Evolutionary conservation across 1,140 invertebrate genomes (phyloP).

Genomic region (Papilio glaucus): DNA sequence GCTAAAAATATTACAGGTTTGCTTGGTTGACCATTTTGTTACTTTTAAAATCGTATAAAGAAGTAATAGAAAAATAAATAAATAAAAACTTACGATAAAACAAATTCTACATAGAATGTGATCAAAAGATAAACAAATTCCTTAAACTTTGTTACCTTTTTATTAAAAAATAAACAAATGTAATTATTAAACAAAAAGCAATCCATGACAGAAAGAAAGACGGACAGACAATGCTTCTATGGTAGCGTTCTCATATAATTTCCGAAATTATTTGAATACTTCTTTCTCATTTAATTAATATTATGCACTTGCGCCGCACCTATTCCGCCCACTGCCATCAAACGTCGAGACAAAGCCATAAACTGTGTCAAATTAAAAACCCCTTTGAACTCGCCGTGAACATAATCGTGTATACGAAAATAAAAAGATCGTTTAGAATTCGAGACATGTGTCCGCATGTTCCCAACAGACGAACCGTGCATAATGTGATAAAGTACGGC

Average conservation of each 20-base stretch:
- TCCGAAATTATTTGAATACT: conserved; percentile 38
- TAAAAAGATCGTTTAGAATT: conserved; percentile 69
- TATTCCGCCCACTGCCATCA: conserved; percentile 56
- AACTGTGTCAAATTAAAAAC: conserved; percentile 82
- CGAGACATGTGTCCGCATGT: conserved; percentile 79
- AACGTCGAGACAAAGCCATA: conserved; percentile 69
- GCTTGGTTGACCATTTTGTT: too few species aligned
- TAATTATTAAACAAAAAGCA: too few species aligned
- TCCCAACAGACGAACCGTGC: conserved; percentile 71
- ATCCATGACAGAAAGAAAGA: too few species aligned
- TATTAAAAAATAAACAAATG: too few species aligned
- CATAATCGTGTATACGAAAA: conserved; percentile 71
- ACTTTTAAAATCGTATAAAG: too few species aligned
- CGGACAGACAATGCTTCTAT: too few species aligned
- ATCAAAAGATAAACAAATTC: too few species aligned
- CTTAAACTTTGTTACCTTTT: too few species aligned
- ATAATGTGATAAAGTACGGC: conserved; percentile 75
- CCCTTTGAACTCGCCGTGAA: conserved; percentile 75
- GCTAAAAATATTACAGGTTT: not conserved
- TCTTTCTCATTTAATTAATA: conserved; percentile 66
- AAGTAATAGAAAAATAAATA: too few species aligned
- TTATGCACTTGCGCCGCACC: conserved; percentile 48
- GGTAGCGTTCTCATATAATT: too few species aligned
- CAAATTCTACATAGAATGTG: too few species aligned
- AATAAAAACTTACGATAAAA: too few species aligned